Evolutionary conservation across 2,113 vertebrate species (phyloP), one percentile per base, ranked within the genome.

Genomic region (Tinamus guttatus): DNA sequence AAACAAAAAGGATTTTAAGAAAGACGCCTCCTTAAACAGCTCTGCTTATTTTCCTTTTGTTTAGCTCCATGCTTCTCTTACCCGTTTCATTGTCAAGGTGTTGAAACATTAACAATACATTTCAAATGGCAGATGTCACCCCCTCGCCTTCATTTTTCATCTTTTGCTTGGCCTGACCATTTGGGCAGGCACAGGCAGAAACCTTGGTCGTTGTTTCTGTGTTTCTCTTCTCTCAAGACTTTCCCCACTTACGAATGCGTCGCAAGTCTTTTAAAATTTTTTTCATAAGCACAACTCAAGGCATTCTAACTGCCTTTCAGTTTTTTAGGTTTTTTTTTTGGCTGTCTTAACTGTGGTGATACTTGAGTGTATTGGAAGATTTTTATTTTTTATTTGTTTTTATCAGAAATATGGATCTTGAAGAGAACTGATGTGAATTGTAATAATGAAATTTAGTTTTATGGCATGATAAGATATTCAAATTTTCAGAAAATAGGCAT

Each of bases 81-180:
- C 1, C 2, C 6, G 2, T 54, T 87, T 94, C 77, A 91, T 87
- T 93, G 91, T 91, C 81, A 92, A 92, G 84, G 93, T 95, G 94
- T 75, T 95, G 93, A 93, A 96, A 97, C 86, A 87, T 80, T 86
- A 95, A 95, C 86, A 94, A 22, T 87, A 74, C 0, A 0, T 93
- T 94, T 93, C 78, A 94, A 80, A 82, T 81, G 84, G 87, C 68
- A 94, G 74, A 87, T 58, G 76, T 75, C 67, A 89, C 60, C 86
- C 38, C 34, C 38, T 81, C 73, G 10, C 41, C 19, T 2, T 60
- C 1, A 3, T 15, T 36, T 86, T 80, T 83, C 77, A 64, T 84
- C 74, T 92, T 81, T 88, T 76, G 62, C 58, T 67, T 74, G 43
- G 89, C 84, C 75, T 93, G 67, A 65, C 82, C 85, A 76, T 81